Percentiles rank a stretch among this genome's conserved stretches.
Conservation (phyloP, 2,113 vertebrate genomes). For the Cololabis saira region DNA sequence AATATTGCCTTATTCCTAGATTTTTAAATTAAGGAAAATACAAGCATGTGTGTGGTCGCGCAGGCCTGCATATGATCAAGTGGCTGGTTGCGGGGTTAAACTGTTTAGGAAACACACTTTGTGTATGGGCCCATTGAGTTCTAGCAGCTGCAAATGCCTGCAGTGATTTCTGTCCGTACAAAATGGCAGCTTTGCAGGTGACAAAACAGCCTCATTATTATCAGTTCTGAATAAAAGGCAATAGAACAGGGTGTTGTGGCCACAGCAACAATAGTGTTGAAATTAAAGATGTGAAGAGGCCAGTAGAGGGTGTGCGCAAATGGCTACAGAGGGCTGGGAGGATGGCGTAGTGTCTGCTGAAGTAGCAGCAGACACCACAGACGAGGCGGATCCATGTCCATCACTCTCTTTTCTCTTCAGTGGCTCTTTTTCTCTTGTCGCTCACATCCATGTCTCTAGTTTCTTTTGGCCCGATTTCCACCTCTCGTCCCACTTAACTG, state of each 20-base stretch:
- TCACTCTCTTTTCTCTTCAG: conserved; percentile 41
- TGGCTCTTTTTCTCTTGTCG: conserved; percentile 29
- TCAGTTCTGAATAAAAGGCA: conserved; percentile 51
- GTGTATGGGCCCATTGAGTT: conserved; percentile 35
- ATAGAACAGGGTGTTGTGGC: conserved; percentile 60
- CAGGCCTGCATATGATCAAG: neutral
- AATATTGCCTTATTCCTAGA: neutral
- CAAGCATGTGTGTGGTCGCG: neutral
- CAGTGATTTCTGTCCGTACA: conserved; percentile 53
- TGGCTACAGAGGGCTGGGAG: conserved; percentile 23
- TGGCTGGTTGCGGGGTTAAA: conserved; percentile 39
- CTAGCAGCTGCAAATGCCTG: conserved; percentile 55
- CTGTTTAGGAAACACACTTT: conserved; percentile 60
- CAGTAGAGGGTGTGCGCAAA: conserved; percentile 37
- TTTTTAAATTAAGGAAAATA: neutral
- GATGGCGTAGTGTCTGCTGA: neutral
- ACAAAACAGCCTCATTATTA: conserved; percentile 65
- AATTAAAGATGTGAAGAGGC: conserved; percentile 69
- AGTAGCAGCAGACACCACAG: conserved; percentile 36
- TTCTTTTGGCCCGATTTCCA: conserved; percentile 68
- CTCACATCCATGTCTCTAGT: conserved; percentile 66
- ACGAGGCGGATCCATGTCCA: conserved; percentile 52
- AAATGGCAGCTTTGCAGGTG: conserved; percentile 44
- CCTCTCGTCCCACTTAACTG: conserved; percentile 46
- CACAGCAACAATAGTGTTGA: conserved; percentile 61